Evolutionary conservation across 2,113 vertebrate genomes (phyloP).

Genomic region (Osmerus mordax): DNA sequence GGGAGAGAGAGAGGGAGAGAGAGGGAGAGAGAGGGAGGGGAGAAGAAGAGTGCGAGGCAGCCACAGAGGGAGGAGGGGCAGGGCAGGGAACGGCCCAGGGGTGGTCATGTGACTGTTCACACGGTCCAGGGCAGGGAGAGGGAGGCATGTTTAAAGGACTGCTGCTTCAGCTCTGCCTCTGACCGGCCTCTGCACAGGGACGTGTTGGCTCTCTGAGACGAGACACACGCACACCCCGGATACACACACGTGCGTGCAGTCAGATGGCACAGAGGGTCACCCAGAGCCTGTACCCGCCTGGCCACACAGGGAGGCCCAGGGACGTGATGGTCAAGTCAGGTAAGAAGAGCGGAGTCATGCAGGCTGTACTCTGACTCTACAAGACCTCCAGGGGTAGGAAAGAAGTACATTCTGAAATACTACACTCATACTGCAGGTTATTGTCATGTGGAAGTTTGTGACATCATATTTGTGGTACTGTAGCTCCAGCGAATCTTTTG

Average conservation of each 20-base stretch:
- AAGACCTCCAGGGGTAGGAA: neutral
- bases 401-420: neutral
- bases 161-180: neutral
- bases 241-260: conserved; percentile 9
- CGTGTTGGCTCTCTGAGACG: conserved; percentile 44
- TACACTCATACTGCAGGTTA: neutral
- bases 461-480: too few relatives aligned
- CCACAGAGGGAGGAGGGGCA: conserved; percentile 13
- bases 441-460: neutral
- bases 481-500: neutral
- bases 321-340: conserved; percentile 79
- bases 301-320: conserved; percentile 70
- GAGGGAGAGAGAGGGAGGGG: neutral
- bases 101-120: conserved; percentile 60
- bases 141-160: conserved; percentile 49
- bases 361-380: neutral
- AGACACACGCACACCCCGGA: conserved; percentile 5
- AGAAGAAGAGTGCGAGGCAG: neutral
- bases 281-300: conserved; percentile 52
- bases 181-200: conserved; percentile 42
- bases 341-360: conserved; percentile 58
- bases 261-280: conserved; percentile 70
- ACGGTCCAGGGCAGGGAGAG: conserved; percentile 39
- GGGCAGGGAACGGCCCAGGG: conserved; percentile 36
- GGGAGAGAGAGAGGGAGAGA: neutral